These are phyloP conservation scores for Tamias sibiricus DNA, from an alignment of 2,113 vertebrate species.

Conservation along the genomic window DNA sequence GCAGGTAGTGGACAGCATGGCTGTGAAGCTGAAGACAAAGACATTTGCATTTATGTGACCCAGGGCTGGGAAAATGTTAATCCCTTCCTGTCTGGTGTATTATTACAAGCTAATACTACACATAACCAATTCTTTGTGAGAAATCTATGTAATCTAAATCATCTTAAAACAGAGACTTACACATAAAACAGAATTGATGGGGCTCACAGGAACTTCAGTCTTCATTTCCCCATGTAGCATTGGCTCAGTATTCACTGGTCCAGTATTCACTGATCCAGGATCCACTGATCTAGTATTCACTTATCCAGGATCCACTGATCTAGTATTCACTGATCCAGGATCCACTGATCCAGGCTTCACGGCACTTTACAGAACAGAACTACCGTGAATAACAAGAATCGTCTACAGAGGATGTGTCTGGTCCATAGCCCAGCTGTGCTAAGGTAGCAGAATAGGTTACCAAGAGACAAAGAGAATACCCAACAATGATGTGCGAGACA, in stretches of 20 bases:
- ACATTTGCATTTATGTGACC: background rate
- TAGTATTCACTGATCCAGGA: too few relatives aligned
- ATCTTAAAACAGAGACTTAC: background rate
- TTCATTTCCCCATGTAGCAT: background rate
- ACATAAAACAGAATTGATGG: background rate
- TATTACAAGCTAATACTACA: background rate
- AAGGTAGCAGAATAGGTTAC: too few relatives aligned
- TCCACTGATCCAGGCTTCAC: background rate
- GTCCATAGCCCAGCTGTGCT: too few relatives aligned
- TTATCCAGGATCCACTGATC: too few relatives aligned
- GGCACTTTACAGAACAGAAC: too few relatives aligned
- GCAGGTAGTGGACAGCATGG: fast-evolving
- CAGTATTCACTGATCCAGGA: too few relatives aligned
- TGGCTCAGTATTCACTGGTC: background rate
- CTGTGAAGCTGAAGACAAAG: background rate
- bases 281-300: too few relatives aligned
- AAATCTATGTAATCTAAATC: background rate
- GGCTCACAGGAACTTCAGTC: background rate
- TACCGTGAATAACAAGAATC: background rate
- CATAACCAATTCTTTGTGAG: background rate
- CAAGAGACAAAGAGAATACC: too few relatives aligned
- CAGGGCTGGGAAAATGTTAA: background rate
- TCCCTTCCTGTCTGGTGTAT: background rate
- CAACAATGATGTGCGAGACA: too few relatives aligned
- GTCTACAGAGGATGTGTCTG: background rate